Conservation (phyloP, 1,140 invertebrate species). For the Palaemon carinicauda region DNA sequence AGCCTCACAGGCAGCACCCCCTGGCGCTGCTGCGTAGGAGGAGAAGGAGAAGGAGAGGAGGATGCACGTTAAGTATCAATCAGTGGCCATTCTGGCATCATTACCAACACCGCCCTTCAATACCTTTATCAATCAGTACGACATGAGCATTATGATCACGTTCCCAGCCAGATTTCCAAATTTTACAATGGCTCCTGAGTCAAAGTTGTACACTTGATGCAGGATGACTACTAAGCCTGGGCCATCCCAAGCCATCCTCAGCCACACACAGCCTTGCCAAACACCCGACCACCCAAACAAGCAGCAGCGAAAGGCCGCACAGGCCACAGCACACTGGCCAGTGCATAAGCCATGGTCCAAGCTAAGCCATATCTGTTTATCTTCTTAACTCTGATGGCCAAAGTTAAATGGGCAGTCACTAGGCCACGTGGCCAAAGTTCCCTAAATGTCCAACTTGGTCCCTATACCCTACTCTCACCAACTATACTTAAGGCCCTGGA, state of each 20-base stretch:
- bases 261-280: conserved; percentile 16
- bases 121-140: conserved; percentile 21
- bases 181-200: conserved; percentile 20
- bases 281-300: conserved; percentile 37
- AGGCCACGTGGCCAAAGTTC: conserved; percentile 27
- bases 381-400: conserved; percentile 13
- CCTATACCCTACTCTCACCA: conserved; percentile 36
- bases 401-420: conserved; percentile 16
- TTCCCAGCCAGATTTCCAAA: conserved; percentile 26
- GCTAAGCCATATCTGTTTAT: conserved; percentile 41
- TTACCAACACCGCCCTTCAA: conserved; percentile 33
- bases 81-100: not conserved
- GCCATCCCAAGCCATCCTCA: conserved; percentile 35
- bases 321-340: conserved; percentile 32
- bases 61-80: not conserved
- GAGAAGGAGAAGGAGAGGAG: conserved; percentile 7
- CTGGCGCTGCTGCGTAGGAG: conserved; percentile 51
- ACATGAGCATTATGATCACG: conserved; percentile 27
- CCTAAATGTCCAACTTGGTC: conserved; percentile 21
- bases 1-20: conserved; percentile 54
- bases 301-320: conserved; percentile 31
- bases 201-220: conserved; percentile 35
- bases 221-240: conserved; percentile 7
- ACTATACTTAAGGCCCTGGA: conserved; percentile 32
- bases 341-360: conserved; percentile 32